Evolutionary conservation across 1,140 invertebrate species (phyloP).

Genomic region (Orius laevigatus): DNA sequence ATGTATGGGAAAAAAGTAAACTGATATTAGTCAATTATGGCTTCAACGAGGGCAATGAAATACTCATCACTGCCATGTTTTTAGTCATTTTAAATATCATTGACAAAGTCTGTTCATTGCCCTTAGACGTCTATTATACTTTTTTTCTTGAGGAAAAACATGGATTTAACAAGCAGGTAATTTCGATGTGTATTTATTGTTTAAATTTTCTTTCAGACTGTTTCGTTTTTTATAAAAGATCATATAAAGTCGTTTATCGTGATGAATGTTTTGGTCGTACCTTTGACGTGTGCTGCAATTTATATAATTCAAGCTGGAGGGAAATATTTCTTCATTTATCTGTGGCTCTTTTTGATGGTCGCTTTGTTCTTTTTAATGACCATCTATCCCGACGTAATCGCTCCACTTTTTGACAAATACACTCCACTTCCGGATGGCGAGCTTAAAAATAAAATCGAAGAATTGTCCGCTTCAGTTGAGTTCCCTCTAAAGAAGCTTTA

Average conservation of each 20-base stretch:
- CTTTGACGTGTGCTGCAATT: conserved; percentile 63
- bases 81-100: conserved; percentile 54
- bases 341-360: conserved; percentile 79
- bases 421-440: conserved; percentile 86
- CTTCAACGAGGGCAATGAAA: conserved; percentile 42
- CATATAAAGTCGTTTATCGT: conserved; percentile 75
- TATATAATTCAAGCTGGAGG: conserved; percentile 80
- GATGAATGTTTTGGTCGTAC: conserved; percentile 54
- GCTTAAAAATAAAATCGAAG: conserved; percentile 72
- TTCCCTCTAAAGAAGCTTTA: conserved; percentile 93
- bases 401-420: conserved; percentile 97
- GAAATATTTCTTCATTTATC: conserved; percentile 86
- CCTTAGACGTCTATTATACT: conserved; percentile 74
- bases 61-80: conserved; percentile 60
- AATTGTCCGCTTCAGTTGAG: conserved; percentile 65
- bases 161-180: conserved; percentile 91
- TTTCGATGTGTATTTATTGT: not conserved
- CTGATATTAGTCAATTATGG: conserved; percentile 34
- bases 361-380: conserved; percentile 64
- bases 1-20: conserved; percentile 38
- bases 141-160: conserved; percentile 95
- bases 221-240: conserved; percentile 87
- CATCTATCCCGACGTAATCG: conserved; percentile 92
- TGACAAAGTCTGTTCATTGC: conserved; percentile 57
- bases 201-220: conserved; percentile 45